phyloP scores from a whole-genome alignment of 2,797 vertebrate genomes.

The Sebastes taczanowskii region DNA sequence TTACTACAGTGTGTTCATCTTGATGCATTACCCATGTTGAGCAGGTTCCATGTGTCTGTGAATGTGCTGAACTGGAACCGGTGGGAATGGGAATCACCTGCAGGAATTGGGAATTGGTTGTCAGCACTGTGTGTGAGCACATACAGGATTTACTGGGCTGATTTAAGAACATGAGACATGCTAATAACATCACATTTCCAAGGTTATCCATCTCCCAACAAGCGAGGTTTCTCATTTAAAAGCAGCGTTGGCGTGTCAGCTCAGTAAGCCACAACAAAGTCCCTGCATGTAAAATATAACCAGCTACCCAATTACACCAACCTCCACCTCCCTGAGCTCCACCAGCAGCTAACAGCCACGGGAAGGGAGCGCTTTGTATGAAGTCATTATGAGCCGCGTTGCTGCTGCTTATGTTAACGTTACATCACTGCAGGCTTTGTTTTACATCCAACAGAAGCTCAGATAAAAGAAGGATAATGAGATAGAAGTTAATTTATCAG shows the following conservation, averaged over 20 bases:
- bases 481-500: background rate
- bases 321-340: background rate
- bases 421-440: constrained; percentile 55
- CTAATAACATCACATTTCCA: background rate
- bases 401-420: constrained; percentile 32
- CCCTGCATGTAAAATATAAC: constrained; percentile 3
- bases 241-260: background rate
- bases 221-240: background rate
- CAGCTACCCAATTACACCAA: background rate
- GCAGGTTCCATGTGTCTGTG: background rate
- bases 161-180: background rate
- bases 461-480: constrained; percentile 4
- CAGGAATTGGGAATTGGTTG: background rate
- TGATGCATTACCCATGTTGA: background rate
- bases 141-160: background rate
- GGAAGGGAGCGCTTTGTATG: background rate
- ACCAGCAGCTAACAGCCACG: background rate
- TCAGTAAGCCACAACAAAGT: background rate
- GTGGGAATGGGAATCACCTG: background rate
- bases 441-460: background rate
- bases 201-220: background rate
- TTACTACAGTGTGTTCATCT: background rate
- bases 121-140: background rate
- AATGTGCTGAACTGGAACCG: background rate
- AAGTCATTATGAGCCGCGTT: constrained; percentile 18